phyloP scores from a whole-genome alignment of 2,113 vertebrate species.

The Oreotrochilus melanogaster region DNA sequence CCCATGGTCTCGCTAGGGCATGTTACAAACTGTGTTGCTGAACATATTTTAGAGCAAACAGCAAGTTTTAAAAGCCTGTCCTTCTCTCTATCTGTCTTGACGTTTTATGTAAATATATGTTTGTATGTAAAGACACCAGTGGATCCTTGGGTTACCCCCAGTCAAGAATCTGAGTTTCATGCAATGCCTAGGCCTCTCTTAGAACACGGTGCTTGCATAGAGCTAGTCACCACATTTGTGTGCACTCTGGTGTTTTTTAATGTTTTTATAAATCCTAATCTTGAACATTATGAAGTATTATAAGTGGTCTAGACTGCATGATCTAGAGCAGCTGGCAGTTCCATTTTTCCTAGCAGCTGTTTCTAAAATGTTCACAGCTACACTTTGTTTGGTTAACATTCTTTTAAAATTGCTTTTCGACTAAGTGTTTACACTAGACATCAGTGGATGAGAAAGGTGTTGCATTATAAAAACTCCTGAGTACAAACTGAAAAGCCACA shows the following conservation, averaged over 20 bases:
- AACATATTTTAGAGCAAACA: conserved; percentile 8
- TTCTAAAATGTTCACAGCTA: background rate
- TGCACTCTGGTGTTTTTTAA: conserved; percentile 69
- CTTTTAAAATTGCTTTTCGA: conserved; percentile 29
- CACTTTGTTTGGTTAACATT: conserved; percentile 36
- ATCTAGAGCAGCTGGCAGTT: conserved; percentile 39
- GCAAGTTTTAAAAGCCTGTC: conserved; percentile 33
- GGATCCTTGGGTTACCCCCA: conserved; percentile 32
- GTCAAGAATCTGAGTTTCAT: conserved; percentile 43
- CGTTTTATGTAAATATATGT: conserved; percentile 68
- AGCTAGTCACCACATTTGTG: conserved; percentile 61
- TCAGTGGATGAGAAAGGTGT: conserved; percentile 13
- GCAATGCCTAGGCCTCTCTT: conserved; percentile 57
- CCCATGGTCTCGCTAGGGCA: conserved; percentile 11
- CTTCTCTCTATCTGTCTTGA: background rate
- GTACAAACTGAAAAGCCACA: background rate
- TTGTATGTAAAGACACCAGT: conserved; percentile 62
- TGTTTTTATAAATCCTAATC: conserved; percentile 67
- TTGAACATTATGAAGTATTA: conserved; percentile 39
- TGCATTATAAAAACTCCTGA: background rate
- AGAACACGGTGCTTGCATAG: conserved; percentile 66
- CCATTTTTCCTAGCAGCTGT: conserved; percentile 39
- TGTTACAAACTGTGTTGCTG: conserved; percentile 14
- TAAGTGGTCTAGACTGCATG: conserved; percentile 66
- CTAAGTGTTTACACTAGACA: conserved; percentile 45